These are phyloP conservation scores for Hirtodrosophila cameraria DNA, from an alignment of 2,888 invertebrate genomes.

Conservation along the genomic window DNA sequence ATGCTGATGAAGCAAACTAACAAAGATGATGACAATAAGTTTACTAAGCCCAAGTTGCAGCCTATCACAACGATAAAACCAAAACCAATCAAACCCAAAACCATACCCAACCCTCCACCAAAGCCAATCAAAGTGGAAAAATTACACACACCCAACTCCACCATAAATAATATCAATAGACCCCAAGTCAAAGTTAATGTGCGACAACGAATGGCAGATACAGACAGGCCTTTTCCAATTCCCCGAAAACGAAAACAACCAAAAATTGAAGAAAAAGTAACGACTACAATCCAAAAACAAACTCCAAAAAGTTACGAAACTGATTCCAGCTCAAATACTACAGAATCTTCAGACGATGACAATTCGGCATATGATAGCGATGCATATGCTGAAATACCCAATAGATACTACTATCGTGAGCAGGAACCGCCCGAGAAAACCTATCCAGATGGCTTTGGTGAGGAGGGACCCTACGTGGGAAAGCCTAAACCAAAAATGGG, in stretches of 20 bases:
- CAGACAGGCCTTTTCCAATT: too few relatives aligned
- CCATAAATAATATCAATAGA: not conserved
- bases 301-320: not conserved
- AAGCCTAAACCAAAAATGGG: not conserved
- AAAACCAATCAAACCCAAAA: not conserved
- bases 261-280: not conserved
- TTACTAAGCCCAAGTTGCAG: not conserved
- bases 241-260: too few relatives aligned
- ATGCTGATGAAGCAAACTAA: conserved; percentile 41
- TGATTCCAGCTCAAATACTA: not conserved
- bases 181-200: conserved; percentile 17
- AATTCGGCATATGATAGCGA: conserved; percentile 28
- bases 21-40: not conserved
- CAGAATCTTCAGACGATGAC: not conserved
- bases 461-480: conserved; percentile 50
- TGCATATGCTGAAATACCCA: conserved; percentile 52
- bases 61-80: not conserved
- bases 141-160: not conserved
- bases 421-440: conserved; percentile 41
- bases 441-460: conserved; percentile 48
- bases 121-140: not conserved
- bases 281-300: not conserved
- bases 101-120: not conserved
- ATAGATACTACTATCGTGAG: conserved; percentile 58
- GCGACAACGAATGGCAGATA: conserved; percentile 22